Percentiles rank a stretch among this genome's conserved stretches.
Conservation (phyloP, 2,113 vertebrate species). For the Aviceda subcristata region DNA sequence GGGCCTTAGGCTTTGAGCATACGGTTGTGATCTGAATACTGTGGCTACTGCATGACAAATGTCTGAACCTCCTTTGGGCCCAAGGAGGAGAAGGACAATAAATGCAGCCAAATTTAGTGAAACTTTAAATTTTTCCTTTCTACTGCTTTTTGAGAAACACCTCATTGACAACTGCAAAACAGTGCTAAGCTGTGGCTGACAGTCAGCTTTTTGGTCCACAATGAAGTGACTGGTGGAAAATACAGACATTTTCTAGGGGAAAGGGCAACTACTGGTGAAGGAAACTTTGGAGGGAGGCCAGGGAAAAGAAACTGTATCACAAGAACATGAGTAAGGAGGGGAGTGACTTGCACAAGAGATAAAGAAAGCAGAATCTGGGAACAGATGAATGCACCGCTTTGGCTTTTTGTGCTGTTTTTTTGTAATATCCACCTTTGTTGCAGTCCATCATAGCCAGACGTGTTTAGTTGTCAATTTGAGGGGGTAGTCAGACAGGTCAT, state of each 20-base stretch:
- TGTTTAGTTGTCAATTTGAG: not conserved
- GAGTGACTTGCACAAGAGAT: not conserved
- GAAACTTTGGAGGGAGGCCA: not conserved
- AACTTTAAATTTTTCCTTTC: not conserved
- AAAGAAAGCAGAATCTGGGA: not conserved
- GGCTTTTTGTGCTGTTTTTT: not conserved
- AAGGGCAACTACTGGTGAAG: not conserved
- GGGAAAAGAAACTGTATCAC: not conserved
- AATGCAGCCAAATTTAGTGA: not conserved
- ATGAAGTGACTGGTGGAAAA: not conserved
- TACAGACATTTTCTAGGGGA: not conserved
- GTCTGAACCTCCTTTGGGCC: not conserved
- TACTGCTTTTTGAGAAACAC: not conserved
- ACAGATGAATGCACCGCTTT: not conserved
- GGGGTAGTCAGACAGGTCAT: not conserved
- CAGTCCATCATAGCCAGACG: fast-evolving
- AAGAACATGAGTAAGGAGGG: not conserved
- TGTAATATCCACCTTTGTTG: not conserved
- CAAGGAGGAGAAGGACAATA: not conserved
- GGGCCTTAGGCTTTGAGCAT: not conserved
- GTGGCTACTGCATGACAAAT: not conserved
- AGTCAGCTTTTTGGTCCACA: not conserved
- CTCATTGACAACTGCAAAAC: not conserved
- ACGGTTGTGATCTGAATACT: not conserved
- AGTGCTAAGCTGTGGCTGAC: not conserved